Conservation (phyloP, 2,797 vertebrate genomes). For the Eulemur coronatus region DNA sequence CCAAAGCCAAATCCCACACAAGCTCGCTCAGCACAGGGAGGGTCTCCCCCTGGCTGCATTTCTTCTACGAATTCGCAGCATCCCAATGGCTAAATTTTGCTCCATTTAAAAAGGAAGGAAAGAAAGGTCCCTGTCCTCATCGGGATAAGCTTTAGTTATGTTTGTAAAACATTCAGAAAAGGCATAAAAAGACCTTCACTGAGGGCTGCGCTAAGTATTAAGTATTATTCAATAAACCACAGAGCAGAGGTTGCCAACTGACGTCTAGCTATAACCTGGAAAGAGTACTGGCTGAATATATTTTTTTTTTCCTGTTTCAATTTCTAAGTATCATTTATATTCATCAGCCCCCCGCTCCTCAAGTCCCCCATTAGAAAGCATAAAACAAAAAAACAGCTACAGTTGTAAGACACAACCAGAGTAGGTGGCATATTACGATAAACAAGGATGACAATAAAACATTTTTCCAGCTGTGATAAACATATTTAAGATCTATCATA, state of each 20-base stretch:
- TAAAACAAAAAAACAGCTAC: slow-evolving; percentile 29
- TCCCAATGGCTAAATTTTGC: neutral
- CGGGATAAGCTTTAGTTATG: neutral
- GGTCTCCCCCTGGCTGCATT: neutral
- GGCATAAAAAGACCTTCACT: neutral
- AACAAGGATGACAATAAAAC: slow-evolving; percentile 69
- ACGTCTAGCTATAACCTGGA: neutral
- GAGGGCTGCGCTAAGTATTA: slow-evolving; percentile 2
- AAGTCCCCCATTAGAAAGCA: neutral
- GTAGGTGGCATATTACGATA: slow-evolving; percentile 75
- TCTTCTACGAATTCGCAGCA: neutral
- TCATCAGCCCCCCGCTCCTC: neutral
- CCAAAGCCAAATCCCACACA: rapidly evolving
- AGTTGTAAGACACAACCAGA: neutral
- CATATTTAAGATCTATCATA: slow-evolving; percentile 75
- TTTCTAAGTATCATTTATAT: slow-evolving; percentile 27
- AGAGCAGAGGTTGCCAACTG: neutral
- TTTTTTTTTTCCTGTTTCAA: neutral
- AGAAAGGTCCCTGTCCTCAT: neutral
- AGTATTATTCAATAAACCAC: slow-evolving; percentile 50
- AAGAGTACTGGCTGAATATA: neutral
- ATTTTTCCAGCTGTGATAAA: slow-evolving; percentile 77
- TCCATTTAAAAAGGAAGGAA: neutral
- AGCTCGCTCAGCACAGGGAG: neutral
- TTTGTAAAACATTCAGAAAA: slow-evolving; percentile 32